Base-by-base conservation (phyloP, 1,140 invertebrate genomes). In the Philopotamus ludificatus region DNA sequence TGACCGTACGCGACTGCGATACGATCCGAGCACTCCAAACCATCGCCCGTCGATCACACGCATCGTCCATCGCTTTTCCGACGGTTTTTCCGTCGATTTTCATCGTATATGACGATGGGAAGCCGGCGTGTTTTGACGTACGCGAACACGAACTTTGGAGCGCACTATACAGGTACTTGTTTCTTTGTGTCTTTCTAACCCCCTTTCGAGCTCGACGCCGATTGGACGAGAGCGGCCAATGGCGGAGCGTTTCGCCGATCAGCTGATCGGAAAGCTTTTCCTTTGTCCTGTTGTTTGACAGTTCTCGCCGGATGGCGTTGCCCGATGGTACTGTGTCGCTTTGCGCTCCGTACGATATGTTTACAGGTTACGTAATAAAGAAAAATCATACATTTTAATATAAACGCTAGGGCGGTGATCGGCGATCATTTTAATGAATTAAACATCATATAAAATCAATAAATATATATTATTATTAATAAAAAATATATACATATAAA, bases 141-240 rank as follows among this genome's bases (percentile, higher is more conserved):
- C 39, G 9, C 4, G 22, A 39, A 28, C 18, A 34, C 28, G 12
- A 34, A 3, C 28, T 7, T 53, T 12, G 21, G 50, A 18, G 50
- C 28, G 54, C 28, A 10, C 4, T 55, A 39, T 55, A 9, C 26
- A n/a, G n/a, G 23, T 15, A 16, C 12, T 61, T 42, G 59, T 61
- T 58, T 61, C 59, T 61, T 61, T 61, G 59, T 61, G 59, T 50
- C 59, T 61, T 28, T 51, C 44, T 62, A 62, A 62, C 60, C 60
- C 47, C 45, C 47, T 62, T 62, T 62, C 49, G 26, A 21, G 18
- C 55, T 0, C 45, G 60, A 15, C 10, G n/a, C 1, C 25, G 45
- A 62, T 62, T 62, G 60, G 60, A 51, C 49, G 18, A 20, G 21
- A 12, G 34, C 47, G 34, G 39, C 60, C 60, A 62, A 34, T 62